Conservation (phyloP, 1,140 invertebrate species). For the Luehdorfia chinensis region DNA sequence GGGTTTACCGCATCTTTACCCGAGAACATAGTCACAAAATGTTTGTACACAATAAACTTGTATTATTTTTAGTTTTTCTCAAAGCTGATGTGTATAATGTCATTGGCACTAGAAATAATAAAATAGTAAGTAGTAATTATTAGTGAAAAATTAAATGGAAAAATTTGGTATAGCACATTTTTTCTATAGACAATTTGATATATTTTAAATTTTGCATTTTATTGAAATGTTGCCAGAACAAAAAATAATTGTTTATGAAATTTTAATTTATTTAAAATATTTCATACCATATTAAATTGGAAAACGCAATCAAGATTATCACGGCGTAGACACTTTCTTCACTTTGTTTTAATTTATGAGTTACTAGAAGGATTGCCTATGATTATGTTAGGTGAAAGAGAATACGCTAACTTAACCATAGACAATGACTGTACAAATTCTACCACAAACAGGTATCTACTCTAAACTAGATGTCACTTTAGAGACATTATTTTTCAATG, state of each 20-base stretch:
- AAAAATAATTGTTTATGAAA: background rate
- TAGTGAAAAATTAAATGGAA: slow-evolving; percentile 14
- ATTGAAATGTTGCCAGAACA: background rate
- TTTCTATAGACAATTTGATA: slow-evolving; percentile 16
- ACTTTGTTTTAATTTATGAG: too few relatives aligned
- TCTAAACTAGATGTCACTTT: too few relatives aligned
- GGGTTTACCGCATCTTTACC: slow-evolving; percentile 75
- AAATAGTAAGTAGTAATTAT: slow-evolving; percentile 3
- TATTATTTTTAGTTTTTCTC: slow-evolving; percentile 10
- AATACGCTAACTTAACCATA: too few relatives aligned
- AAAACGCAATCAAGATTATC: too few relatives aligned
- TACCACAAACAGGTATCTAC: too few relatives aligned
- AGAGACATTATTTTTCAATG: too few relatives aligned
- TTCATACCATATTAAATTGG: too few relatives aligned
- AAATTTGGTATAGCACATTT: slow-evolving; percentile 24
- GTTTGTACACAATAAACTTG: slow-evolving; percentile 13
- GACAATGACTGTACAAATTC: too few relatives aligned
- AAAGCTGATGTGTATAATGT: slow-evolving; percentile 6
- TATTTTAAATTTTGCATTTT: slow-evolving; percentile 2
- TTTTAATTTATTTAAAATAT: too few relatives aligned
- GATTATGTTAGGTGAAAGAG: too few relatives aligned
- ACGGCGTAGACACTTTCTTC: too few relatives aligned
- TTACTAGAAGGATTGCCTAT: too few relatives aligned
- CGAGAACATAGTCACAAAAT: slow-evolving; percentile 51
- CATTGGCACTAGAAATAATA: slow-evolving; percentile 13